These are phyloP conservation scores for Drosophila grimshawi DNA, from an alignment of 1,140 invertebrate genomes.

Conservation along the genomic window DNA sequence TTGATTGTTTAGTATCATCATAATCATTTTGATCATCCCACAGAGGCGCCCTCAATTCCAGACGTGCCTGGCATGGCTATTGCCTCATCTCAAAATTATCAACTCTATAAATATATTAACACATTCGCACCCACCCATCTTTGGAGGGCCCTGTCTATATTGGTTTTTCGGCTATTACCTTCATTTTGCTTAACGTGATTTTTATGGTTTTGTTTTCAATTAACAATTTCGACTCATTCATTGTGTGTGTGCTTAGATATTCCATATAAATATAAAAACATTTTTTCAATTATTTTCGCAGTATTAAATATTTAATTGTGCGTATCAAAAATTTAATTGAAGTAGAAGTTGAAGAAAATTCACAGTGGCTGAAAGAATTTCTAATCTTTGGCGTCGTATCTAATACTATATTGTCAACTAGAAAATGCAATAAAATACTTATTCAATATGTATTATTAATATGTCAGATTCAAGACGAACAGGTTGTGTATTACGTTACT, in stretches of 20 bases:
- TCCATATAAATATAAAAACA: background rate
- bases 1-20: constrained; percentile 43
- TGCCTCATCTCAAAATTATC: constrained; percentile 26
- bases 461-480: too few species aligned
- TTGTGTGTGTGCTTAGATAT: constrained; percentile 21
- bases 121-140: constrained; percentile 46
- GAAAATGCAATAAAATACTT: too few species aligned
- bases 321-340: too few species aligned
- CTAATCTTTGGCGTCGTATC: too few species aligned
- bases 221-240: constrained; percentile 45
- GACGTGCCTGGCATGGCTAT: constrained; percentile 42
- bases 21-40: constrained; percentile 32
- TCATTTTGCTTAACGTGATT: constrained; percentile 29
- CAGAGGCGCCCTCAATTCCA: constrained; percentile 6
- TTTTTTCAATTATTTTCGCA: too few species aligned
- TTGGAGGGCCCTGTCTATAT: constrained; percentile 13
- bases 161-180: background rate
- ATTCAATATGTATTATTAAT: too few species aligned
- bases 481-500: too few species aligned
- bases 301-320: too few species aligned
- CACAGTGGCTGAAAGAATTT: too few species aligned
- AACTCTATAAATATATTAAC: constrained; percentile 59
- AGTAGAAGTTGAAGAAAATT: too few species aligned
- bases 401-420: too few species aligned
- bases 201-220: constrained; percentile 71